These are phyloP conservation scores for Sprattus sprattus DNA, from an alignment of 2,113 vertebrate species.

Conservation along the genomic window DNA sequence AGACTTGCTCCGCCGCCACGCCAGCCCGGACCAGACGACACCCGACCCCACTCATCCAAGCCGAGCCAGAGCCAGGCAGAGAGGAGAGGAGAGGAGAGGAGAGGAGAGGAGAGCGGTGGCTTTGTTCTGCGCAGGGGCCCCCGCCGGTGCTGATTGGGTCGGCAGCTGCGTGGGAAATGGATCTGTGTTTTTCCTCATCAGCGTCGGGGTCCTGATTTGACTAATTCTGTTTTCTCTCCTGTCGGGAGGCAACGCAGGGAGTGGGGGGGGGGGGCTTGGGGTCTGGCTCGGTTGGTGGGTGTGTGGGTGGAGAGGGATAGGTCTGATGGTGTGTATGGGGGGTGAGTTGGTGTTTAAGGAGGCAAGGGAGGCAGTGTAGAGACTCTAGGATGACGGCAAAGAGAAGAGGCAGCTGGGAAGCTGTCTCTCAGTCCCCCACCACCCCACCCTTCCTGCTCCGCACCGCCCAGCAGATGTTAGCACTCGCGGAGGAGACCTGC, in stretches of 20 bases:
- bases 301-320: neutral
- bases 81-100: neutral
- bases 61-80: neutral
- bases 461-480: slow-evolving; percentile 3
- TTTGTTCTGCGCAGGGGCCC: slow-evolving; percentile 30
- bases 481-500: neutral
- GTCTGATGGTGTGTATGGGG: neutral
- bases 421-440: neutral
- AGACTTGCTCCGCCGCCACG: slow-evolving; percentile 33
- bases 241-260: neutral
- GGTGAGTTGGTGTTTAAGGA: neutral
- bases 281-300: neutral
- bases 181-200: slow-evolving; percentile 41
- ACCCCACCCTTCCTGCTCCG: neutral
- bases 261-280: neutral
- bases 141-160: slow-evolving; percentile 36
- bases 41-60: slow-evolving; percentile 36
- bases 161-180: slow-evolving; percentile 42
- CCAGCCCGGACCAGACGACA: neutral
- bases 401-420: slow-evolving; percentile 22
- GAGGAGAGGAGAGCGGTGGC: slow-evolving; percentile 14
- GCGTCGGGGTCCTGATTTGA: slow-evolving; percentile 15
- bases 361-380: neutral
- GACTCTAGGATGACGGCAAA: neutral
- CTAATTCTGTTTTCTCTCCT: slow-evolving; percentile 22